A percentile compares a stretch with the other conserved stretches of the same genome.
Conservation (phyloP, 1,140 invertebrate species). For the Melipona quadrifasciata region DNA sequence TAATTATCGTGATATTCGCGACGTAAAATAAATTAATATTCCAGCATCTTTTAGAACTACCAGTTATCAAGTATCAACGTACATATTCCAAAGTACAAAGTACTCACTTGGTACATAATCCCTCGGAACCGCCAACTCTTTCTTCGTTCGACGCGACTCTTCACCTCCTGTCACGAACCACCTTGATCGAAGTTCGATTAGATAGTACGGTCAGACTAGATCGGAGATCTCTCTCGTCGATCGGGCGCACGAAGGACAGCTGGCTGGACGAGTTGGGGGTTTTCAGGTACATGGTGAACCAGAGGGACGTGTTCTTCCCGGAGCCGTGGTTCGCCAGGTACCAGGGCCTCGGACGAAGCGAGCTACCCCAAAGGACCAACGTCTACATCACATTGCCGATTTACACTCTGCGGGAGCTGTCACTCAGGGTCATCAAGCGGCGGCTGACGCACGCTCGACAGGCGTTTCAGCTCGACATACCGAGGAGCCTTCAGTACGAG, state of each 20-base stretch:
- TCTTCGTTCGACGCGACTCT: not conserved
- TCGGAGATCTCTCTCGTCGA: not conserved
- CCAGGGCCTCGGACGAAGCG: constrained; percentile 28
- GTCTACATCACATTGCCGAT: constrained; percentile 77
- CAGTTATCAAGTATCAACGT: too few species aligned
- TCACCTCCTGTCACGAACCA: not conserved
- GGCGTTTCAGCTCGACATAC: constrained; percentile 72
- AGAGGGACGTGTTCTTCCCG: constrained; percentile 77
- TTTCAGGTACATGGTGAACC: constrained; percentile 70
- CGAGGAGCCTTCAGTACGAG: constrained; percentile 69
- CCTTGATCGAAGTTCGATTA: not conserved
- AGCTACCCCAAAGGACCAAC: constrained; percentile 54
- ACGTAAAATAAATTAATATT: too few species aligned
- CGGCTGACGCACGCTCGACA: constrained; percentile 73
- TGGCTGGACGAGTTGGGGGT: constrained; percentile 2
- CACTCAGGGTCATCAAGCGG: constrained; percentile 71
- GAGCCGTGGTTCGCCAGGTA: constrained; percentile 63
- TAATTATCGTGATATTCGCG: too few species aligned
- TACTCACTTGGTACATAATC: too few species aligned
- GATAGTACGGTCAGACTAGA: too few species aligned
- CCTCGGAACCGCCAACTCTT: too few species aligned
- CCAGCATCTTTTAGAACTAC: too few species aligned
- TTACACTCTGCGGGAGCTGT: constrained; percentile 74
- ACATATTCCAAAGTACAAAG: too few species aligned
- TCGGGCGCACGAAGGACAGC: not conserved